Percentiles rank a stretch among this genome's conserved stretches.
Conservation (phyloP, 2,113 vertebrate genomes). For the Gavia stellata region DNA sequence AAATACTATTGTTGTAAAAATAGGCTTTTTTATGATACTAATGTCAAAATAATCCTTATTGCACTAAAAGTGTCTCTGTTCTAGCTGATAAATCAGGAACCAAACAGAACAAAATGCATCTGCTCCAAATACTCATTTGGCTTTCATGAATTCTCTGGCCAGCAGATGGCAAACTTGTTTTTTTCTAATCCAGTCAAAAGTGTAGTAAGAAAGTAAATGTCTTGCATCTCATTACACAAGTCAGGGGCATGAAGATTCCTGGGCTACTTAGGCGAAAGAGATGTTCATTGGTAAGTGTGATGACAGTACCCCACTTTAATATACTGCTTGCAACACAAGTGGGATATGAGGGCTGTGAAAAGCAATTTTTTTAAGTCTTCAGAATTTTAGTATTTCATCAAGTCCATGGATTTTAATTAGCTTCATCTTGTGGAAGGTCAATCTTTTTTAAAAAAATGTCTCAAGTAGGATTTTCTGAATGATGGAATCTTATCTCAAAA, state of each 20-base stretch:
- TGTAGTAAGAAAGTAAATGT: rapidly evolving
- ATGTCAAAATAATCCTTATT: neutral
- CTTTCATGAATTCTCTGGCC: neutral
- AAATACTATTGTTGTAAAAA: neutral
- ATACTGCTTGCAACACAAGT: neutral
- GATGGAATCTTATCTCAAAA: neutral
- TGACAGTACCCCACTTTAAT: neutral
- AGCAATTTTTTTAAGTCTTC: no score
- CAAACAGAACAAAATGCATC: neutral
- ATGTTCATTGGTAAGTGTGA: rapidly evolving
- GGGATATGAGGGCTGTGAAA: neutral
- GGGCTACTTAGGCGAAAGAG: neutral
- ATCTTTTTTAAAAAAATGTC: no score
- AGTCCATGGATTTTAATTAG: neutral
- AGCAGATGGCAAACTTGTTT: conserved; percentile 9
- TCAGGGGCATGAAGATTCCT: neutral
- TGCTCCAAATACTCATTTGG: rapidly evolving
- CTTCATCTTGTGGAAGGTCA: neutral
- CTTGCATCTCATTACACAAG: neutral
- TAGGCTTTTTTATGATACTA: neutral
- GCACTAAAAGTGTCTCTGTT: neutral
- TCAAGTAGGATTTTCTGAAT: neutral
- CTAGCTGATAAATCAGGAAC: neutral
- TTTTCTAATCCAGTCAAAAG: neutral
- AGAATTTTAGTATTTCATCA: neutral